A percentile compares a stretch with the other conserved stretches of the same genome.
Evolutionary conservation across 1,140 invertebrate species (phyloP).

Genomic region (Drosophila varians): DNA sequence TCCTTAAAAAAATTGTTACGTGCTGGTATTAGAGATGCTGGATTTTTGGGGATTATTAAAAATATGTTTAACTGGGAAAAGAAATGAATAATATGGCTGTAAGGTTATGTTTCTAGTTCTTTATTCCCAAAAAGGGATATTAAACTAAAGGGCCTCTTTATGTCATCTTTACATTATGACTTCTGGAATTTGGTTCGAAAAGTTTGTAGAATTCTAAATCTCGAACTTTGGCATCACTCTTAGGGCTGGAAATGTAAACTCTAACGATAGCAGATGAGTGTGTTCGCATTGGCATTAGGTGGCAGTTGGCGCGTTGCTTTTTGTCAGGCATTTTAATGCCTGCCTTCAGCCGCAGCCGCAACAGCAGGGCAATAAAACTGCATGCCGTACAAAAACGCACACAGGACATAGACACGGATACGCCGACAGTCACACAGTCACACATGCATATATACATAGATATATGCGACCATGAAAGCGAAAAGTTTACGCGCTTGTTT

Average conservation of each 20-base stretch:
- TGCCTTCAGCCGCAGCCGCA: constrained; percentile 50
- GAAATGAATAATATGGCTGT: too few species aligned
- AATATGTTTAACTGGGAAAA: too few species aligned
- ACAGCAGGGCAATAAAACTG: constrained; percentile 67
- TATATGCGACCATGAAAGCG: constrained; percentile 60
- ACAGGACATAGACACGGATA: constrained; percentile 16
- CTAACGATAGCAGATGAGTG: constrained; percentile 19
- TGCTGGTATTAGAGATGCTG: constrained; percentile 2
- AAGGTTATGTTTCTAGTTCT: too few species aligned
- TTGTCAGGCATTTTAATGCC: constrained; percentile 74
- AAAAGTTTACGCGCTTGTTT: constrained; percentile 80
- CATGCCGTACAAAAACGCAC: constrained; percentile 22
- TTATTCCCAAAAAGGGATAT: too few species aligned
- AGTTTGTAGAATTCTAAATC: too few species aligned
- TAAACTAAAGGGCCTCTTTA: too few species aligned
- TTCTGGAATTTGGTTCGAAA: too few species aligned
- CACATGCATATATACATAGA: constrained; percentile 23
- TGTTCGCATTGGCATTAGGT: constrained; percentile 52
- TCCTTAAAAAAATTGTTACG: constrained; percentile 29
- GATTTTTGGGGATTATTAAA: not conserved
- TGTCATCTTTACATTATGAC: too few species aligned
- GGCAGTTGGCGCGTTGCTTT: constrained; percentile 58
- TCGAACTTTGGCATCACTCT: constrained; percentile 11
- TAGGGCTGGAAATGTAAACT: constrained; percentile 2
- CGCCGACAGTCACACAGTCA: constrained; percentile 9